Conservation (phyloP, 2,888 invertebrate species). For the Nezara viridula region DNA sequence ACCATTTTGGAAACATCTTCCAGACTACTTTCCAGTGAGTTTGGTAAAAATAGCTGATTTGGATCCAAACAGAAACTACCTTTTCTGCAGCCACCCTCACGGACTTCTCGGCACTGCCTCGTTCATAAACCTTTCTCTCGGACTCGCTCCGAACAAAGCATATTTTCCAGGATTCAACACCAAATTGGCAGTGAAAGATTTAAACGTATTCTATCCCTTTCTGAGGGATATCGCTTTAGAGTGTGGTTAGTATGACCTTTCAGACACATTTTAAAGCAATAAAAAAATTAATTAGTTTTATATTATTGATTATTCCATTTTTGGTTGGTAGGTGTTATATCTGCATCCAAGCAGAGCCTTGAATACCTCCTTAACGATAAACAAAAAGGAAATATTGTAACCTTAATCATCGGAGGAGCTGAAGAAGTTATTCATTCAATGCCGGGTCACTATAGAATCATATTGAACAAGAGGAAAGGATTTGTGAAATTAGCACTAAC, state of each 20-base stretch:
- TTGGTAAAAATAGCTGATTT: constrained; percentile 87
- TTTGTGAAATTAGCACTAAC: constrained; percentile 81
- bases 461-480: constrained; percentile 83
- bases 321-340: constrained; percentile 67
- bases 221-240: background rate
- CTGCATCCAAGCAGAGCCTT: constrained; percentile 79
- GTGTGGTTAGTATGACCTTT: background rate
- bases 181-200: background rate
- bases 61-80: constrained; percentile 84
- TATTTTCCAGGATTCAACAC: constrained; percentile 76
- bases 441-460: constrained; percentile 81
- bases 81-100: constrained; percentile 92
- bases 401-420: constrained; percentile 90
- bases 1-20: constrained; percentile 80
- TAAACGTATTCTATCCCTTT: background rate
- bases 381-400: constrained; percentile 75
- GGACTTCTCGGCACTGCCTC: constrained; percentile 87
- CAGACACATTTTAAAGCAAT: no score
- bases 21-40: constrained; percentile 88
- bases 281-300: no score
- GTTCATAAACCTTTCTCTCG: constrained; percentile 84
- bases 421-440: constrained; percentile 87
- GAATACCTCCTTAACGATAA: constrained; percentile 74
- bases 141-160: constrained; percentile 72
- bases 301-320: background rate